Percentiles rank a stretch among this genome's conserved stretches.
These are phyloP conservation scores for Drosophila parvula DNA, from an alignment of 1,140 invertebrate genomes.

Conservation along the genomic window DNA sequence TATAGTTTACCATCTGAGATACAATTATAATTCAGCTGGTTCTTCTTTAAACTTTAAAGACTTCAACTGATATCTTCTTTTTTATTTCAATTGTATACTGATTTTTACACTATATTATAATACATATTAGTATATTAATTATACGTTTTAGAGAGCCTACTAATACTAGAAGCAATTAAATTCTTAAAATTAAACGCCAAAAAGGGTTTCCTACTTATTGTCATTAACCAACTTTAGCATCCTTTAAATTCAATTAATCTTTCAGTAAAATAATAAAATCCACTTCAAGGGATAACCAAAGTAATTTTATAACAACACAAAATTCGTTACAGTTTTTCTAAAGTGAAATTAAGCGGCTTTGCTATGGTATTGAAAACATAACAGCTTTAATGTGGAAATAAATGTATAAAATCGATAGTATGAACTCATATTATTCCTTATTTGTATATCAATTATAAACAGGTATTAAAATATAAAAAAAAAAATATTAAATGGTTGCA, in stretches of 20 bases:
- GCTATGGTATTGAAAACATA: neutral
- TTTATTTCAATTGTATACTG: too few species aligned
- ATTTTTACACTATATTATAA: too few species aligned
- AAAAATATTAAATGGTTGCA: too few species aligned
- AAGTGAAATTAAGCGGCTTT: constrained; percentile 8
- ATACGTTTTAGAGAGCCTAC: neutral
- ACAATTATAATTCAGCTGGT: too few species aligned
- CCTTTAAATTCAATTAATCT: constrained; percentile 1
- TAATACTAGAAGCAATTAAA: neutral
- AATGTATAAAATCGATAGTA: neutral
- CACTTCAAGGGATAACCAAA: neutral
- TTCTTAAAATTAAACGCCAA: neutral
- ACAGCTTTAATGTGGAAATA: neutral
- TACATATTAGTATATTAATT: too few species aligned
- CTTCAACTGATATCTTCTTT: too few species aligned
- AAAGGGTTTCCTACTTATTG: neutral
- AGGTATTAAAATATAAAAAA: neutral
- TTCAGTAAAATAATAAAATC: neutral
- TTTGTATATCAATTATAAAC: neutral
- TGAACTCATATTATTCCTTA: neutral
- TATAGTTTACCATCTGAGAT: too few species aligned
- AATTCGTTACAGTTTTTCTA: too few species aligned
- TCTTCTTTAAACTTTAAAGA: too few species aligned
- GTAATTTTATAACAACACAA: neutral
- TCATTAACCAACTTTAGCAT: neutral